These are phyloP conservation scores for Diadegma fenestrale DNA, from an alignment of 2,888 invertebrate species.

Conservation along the genomic window DNA sequence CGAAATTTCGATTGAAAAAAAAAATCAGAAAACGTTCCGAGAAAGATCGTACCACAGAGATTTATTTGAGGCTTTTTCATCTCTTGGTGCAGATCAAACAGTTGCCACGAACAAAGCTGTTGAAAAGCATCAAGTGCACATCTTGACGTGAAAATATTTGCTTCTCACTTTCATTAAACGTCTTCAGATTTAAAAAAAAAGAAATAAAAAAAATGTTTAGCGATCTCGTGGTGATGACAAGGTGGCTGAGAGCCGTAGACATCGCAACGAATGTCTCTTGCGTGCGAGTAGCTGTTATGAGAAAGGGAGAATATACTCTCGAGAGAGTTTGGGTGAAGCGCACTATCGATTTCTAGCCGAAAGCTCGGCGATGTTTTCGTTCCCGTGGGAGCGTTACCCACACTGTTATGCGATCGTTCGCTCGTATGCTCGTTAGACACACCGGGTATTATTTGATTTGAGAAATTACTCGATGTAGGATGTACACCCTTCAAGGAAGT, in stretches of 20 bases:
- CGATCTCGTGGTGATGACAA: not conserved
- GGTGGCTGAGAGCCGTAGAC: not conserved
- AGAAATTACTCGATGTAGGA: slow-evolving; percentile 63
- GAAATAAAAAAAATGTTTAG: not conserved
- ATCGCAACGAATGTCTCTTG: not conserved
- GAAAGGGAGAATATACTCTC: slow-evolving; percentile 7
- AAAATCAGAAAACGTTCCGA: no score
- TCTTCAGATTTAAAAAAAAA: not conserved
- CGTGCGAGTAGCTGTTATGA: slow-evolving; percentile 18
- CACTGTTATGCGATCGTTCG: slow-evolving; percentile 27
- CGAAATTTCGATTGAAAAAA: not conserved
- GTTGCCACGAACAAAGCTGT: not conserved
- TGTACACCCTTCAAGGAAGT: slow-evolving; percentile 30
- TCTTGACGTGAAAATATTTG: not conserved
- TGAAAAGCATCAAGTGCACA: not conserved
- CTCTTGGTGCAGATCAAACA: no score
- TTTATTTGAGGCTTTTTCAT: no score
- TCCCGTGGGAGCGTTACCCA: slow-evolving; percentile 38
- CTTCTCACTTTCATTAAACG: not conserved
- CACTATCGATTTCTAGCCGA: slow-evolving; percentile 62
- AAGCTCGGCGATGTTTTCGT: slow-evolving; percentile 64
- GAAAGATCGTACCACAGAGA: no score
- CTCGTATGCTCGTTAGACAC: slow-evolving; percentile 51
- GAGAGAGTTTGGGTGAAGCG: slow-evolving; percentile 15
- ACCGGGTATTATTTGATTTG: slow-evolving; percentile 67